phyloP scores from a whole-genome alignment of 1,140 invertebrate genomes.

The Drosophila orena region DNA sequence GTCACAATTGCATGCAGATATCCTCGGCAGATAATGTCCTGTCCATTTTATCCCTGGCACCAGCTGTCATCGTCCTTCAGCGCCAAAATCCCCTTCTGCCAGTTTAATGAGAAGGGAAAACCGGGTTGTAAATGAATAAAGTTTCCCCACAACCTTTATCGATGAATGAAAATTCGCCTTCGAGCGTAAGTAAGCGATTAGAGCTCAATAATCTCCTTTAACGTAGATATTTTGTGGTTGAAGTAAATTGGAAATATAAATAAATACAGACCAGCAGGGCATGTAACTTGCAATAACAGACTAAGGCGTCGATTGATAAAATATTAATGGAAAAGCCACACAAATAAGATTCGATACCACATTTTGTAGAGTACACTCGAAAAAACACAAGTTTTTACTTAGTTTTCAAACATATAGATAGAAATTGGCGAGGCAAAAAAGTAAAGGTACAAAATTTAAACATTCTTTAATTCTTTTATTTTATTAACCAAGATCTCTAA shows the following conservation, averaged over 20 bases:
- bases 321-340: constrained; percentile 53
- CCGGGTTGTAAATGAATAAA: constrained; percentile 17
- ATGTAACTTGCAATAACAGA: constrained; percentile 2
- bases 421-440: too few relatives aligned
- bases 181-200: constrained; percentile 25
- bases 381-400: too few relatives aligned
- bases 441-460: too few relatives aligned
- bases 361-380: not conserved
- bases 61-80: constrained; percentile 62
- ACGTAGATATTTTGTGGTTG: constrained; percentile 24
- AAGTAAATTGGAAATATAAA: constrained; percentile 39
- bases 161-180: not conserved
- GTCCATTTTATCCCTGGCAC: constrained; percentile 46
- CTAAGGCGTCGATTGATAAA: constrained; percentile 38
- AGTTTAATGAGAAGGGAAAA: constrained; percentile 50
- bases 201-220: constrained; percentile 31
- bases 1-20: constrained; percentile 41
- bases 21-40: constrained; percentile 55
- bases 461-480: too few relatives aligned
- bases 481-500: too few relatives aligned
- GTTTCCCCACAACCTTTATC: not conserved
- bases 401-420: too few relatives aligned
- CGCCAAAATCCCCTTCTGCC: constrained; percentile 16
- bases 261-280: constrained; percentile 8
- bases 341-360: constrained; percentile 32